Evolutionary conservation across 2,113 vertebrate species (phyloP).

Genomic region (Eidolon helvum): DNA sequence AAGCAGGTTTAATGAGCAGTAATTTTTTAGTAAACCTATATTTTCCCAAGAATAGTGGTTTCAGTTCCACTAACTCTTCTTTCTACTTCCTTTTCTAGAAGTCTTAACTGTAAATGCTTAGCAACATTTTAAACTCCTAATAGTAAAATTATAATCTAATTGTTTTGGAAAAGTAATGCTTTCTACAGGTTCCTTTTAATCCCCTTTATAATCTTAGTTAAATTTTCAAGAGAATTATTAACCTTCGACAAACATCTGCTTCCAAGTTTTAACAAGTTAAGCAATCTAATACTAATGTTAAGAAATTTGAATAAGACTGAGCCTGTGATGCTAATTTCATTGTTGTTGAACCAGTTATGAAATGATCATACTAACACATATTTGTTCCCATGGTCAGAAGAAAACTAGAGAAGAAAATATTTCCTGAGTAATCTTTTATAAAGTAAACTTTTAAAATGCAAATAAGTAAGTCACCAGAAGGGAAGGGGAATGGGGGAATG

Average conservation of each 20-base stretch:
- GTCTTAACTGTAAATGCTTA: background rate
- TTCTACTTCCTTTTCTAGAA: background rate
- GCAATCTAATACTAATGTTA: background rate
- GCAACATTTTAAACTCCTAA: background rate
- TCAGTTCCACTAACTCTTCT: background rate
- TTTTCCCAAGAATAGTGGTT: background rate
- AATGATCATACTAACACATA: conserved; percentile 21
- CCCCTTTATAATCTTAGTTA: background rate
- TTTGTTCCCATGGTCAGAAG: conserved; percentile 43
- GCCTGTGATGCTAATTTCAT: background rate
- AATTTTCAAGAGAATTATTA: conserved; percentile 18
- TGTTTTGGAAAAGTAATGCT: background rate
- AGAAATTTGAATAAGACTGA: background rate
- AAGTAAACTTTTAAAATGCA: conserved; percentile 56
- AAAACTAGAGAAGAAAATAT: conserved; percentile 52
- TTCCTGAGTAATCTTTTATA: conserved; percentile 69
- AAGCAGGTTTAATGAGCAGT: background rate
- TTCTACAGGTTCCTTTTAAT: background rate
- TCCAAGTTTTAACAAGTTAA: background rate
- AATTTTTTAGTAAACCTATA: background rate
- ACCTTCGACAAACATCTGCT: background rate
- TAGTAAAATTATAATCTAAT: background rate
- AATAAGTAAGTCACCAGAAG: background rate
- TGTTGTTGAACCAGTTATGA: background rate
- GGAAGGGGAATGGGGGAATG: too few relatives aligned